These are phyloP conservation scores for Aphidoletes aphidimyza DNA, from an alignment of 2,888 invertebrate species.

Conservation along the genomic window DNA sequence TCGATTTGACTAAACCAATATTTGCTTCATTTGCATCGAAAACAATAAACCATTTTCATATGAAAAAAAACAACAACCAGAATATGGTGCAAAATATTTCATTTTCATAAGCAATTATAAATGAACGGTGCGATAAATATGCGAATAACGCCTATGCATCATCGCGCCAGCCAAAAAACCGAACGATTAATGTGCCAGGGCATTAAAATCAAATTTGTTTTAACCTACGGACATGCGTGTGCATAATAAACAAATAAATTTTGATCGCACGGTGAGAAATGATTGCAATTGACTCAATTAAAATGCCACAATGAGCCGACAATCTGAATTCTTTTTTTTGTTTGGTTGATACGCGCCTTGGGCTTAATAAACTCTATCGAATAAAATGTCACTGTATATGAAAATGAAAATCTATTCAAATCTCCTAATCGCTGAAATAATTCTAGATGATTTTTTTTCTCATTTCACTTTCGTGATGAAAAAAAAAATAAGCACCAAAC, in stretches of 20 bases:
- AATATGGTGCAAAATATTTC: slow-evolving; percentile 18
- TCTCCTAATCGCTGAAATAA: not conserved
- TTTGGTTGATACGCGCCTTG: not conserved
- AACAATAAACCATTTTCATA: not conserved
- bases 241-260: slow-evolving; percentile 37
- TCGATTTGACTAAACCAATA: not conserved
- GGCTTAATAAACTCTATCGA: not conserved
- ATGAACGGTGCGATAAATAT: not conserved
- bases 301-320: not conserved
- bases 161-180: not conserved
- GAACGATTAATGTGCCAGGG: not conserved
- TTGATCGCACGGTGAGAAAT: not conserved
- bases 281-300: not conserved
- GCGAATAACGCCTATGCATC: slow-evolving; percentile 41
- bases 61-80: too few relatives aligned
- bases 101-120: not conserved
- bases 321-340: not conserved
- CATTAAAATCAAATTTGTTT: slow-evolving; percentile 20
- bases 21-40: slow-evolving; percentile 13
- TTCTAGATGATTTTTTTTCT: not conserved
- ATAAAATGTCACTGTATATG: not conserved
- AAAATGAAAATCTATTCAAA: not conserved
- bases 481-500: not conserved
- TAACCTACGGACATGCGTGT: slow-evolving; percentile 51
- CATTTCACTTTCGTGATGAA: not conserved